Evolutionary conservation across 2,797 vertebrate genomes (phyloP).

Genomic region (Lindbergichthys nudifrons): DNA sequence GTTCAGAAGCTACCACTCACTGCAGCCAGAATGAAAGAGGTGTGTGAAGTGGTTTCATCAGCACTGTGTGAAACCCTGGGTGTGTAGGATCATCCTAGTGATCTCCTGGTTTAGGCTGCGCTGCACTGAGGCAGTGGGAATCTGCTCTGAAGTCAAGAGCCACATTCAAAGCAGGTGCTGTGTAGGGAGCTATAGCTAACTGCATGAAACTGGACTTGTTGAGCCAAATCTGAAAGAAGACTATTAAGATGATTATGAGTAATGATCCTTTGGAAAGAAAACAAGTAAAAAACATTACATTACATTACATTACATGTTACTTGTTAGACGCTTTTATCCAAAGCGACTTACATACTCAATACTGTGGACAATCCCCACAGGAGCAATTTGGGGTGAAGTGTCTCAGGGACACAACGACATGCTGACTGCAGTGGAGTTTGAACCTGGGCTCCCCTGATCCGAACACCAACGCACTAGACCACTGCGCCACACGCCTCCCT

Average conservation of each 20-base stretch:
- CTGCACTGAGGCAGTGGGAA: slow-evolving; percentile 32
- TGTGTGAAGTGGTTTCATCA: slow-evolving; percentile 43
- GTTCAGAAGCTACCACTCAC: slow-evolving; percentile 1
- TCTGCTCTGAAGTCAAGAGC: slow-evolving; percentile 26
- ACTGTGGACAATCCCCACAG: too few relatives aligned
- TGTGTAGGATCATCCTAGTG: slow-evolving; percentile 50
- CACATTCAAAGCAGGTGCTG: slow-evolving; percentile 12
- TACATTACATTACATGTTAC: too few relatives aligned
- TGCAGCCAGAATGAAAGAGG: slow-evolving; percentile 19
- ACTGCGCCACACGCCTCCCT: too few relatives aligned
- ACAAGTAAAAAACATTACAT: too few relatives aligned
- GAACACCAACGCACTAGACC: too few relatives aligned
- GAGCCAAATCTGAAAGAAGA: background rate
- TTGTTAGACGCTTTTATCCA: too few relatives aligned
- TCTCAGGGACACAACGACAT: too few relatives aligned
- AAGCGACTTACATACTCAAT: too few relatives aligned
- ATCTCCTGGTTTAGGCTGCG: slow-evolving; percentile 38
- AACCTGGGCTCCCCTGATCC: too few relatives aligned
- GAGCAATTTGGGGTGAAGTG: too few relatives aligned
- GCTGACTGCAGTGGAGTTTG: too few relatives aligned
- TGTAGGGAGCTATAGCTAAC: background rate
- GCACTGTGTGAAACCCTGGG: slow-evolving; percentile 53
- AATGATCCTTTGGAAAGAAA: background rate
- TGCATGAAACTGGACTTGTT: background rate
- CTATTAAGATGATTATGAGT: background rate